phyloP scores from a whole-genome alignment of 1,140 invertebrate genomes.

The Sweltsa coloradensis region DNA sequence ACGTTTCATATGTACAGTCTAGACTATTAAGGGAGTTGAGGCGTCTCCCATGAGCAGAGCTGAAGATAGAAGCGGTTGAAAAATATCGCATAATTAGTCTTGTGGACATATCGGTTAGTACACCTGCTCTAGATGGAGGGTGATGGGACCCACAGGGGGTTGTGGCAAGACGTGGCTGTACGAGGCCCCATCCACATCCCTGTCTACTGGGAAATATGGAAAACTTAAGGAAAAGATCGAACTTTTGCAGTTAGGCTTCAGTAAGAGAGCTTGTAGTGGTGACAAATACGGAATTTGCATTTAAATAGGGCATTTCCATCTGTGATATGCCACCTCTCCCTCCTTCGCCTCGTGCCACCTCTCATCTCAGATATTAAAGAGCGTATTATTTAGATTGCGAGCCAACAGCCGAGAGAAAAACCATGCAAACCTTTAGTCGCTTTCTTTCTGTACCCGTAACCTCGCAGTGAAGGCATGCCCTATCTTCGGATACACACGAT shows the following conservation, averaged over 20 bases:
- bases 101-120: conserved; percentile 7
- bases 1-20: too few species aligned
- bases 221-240: conserved; percentile 11
- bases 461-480: too few species aligned
- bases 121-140: conserved; percentile 9
- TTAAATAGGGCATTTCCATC: conserved; percentile 57
- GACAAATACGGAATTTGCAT: conserved; percentile 60
- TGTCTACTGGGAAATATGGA: conserved; percentile 7
- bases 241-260: neutral
- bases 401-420: too few species aligned
- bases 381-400: conserved; percentile 13
- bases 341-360: conserved; percentile 4
- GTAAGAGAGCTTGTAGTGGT: conserved; percentile 20
- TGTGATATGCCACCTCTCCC: conserved; percentile 32
- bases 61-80: conserved; percentile 1
- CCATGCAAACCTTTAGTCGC: too few species aligned
- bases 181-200: neutral
- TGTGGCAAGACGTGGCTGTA: neutral
- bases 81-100: conserved; percentile 12
- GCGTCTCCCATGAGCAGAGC: too few species aligned
- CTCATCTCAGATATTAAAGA: conserved; percentile 8
- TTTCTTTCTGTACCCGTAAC: too few species aligned
- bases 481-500: too few species aligned
- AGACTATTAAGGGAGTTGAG: too few species aligned
- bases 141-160: neutral